Conservation (phyloP, 2,888 invertebrate genomes). For the Stegana nigrithorax region DNA sequence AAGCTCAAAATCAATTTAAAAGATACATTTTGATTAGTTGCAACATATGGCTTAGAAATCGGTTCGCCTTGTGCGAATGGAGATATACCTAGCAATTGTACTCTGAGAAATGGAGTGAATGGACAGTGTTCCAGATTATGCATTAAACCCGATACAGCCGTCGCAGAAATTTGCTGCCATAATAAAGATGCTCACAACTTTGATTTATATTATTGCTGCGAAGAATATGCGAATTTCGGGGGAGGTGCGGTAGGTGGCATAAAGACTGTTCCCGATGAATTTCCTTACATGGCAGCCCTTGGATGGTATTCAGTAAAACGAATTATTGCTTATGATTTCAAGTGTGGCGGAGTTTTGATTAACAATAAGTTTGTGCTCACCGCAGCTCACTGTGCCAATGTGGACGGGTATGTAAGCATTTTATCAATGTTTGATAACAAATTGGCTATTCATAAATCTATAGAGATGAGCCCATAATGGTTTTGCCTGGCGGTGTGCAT, state of each 20-base stretch:
- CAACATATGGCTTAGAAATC: too few species aligned
- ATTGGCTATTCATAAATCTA: not conserved
- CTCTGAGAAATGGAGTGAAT: not conserved
- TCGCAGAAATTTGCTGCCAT: constrained; percentile 1
- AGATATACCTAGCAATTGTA: constrained; percentile 3
- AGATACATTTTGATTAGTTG: too few species aligned
- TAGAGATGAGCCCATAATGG: not conserved
- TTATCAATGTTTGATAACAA: not conserved
- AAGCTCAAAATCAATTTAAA: too few species aligned
- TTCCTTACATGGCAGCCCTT: constrained; percentile 21
- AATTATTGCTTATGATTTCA: constrained; percentile 1
- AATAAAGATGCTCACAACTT: not conserved
- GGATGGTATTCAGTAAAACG: constrained; percentile 5
- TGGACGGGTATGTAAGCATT: constrained; percentile 10
- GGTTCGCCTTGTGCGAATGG: too few species aligned
- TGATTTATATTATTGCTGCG: constrained; percentile 7
- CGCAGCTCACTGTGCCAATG: constrained; percentile 16
- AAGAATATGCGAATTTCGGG: not conserved
- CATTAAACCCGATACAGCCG: not conserved
- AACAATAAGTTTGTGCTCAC: constrained; percentile 15
- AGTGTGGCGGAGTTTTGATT: constrained; percentile 17
- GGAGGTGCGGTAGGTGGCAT: constrained; percentile 13
- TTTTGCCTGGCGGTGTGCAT: not conserved
- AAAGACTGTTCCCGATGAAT: constrained; percentile 18
- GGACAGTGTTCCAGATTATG: constrained; percentile 4